Base-by-base conservation (phyloP, 2,888 invertebrate genomes). In the Torymus texanus region DNA sequence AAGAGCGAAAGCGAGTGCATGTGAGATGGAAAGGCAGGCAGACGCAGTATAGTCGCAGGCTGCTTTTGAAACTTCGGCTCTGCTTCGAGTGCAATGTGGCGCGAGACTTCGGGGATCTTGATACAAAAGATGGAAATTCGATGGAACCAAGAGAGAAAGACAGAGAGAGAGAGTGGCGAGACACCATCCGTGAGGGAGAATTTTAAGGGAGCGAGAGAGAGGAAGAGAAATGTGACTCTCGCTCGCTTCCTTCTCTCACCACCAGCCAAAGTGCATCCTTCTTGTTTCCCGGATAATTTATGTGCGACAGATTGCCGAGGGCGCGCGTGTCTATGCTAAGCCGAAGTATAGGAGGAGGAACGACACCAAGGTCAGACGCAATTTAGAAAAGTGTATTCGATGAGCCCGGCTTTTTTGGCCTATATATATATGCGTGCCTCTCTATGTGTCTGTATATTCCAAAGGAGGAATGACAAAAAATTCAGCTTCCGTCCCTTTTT, bases 121-220 rank as follows among this genome's bases (percentile, higher is more conserved):
- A 72, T 79, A 79, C 70, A 79, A 79, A 79, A 79, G 78, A 74
- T 74, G 70, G 63, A 79, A 79, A 74, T 79, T 74, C 59, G 78
- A 74, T 63, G 67, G 56, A 41, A 41, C 41, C 18, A 21, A 21
- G 21, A 21, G 21, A 21, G 56, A 41, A 41, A 59, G 51, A 51
- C 18, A 55, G 41, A 56, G 67, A 73, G 56, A 65, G 75, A 10
- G 62, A 74, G 65, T 21, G 59, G 50, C 18, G 50, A 70, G 55
- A n/a, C 2, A 50, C n/a, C 24, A 41, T 24, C 41, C 29, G 71
- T 14, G 71, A 70, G 55, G n/a, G 58, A 61, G 59, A 55, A 72
- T 78, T 73, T 73, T 56, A 56, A 74, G 56, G 18, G 55, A 5
- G 41, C 5, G 16, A 24, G 29, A 50, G n/a, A 10, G 56, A 24